Evolutionary conservation across 2,113 vertebrate species (phyloP).

Genomic region (Ceyx cyanopectus): DNA sequence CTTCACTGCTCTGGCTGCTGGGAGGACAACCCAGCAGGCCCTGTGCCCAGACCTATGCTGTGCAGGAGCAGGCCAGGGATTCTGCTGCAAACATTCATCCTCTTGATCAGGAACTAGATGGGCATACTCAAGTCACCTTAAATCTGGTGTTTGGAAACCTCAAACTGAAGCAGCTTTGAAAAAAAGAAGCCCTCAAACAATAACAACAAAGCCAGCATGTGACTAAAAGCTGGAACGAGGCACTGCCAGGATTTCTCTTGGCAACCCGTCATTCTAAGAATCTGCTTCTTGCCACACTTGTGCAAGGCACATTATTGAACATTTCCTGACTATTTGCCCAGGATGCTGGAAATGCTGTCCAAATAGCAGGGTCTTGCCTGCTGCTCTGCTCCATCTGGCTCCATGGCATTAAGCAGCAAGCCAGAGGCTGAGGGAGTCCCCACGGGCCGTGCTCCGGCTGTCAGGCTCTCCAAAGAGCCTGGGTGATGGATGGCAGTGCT

Average conservation of each 20-base stretch:
- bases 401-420: slow-evolving; percentile 52
- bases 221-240: slow-evolving; percentile 22
- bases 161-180: background rate
- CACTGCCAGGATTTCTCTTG: slow-evolving; percentile 58
- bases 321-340: slow-evolving; percentile 74
- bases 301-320: slow-evolving; percentile 73
- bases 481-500: slow-evolving; percentile 70
- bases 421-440: slow-evolving; percentile 55
- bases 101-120: background rate
- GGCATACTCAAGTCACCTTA: background rate
- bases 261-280: background rate
- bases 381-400: slow-evolving; percentile 65
- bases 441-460: slow-evolving; percentile 52
- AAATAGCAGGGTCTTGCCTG: slow-evolving; percentile 58
- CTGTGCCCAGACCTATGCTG: background rate
- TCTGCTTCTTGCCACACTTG: slow-evolving; percentile 65
- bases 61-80: rapidly evolving
- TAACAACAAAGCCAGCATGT: slow-evolving; percentile 56
- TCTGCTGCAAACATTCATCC: background rate
- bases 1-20: background rate
- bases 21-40: background rate
- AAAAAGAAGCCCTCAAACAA: slow-evolving; percentile 41
- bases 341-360: slow-evolving; percentile 69
- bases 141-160: slow-evolving; percentile 3
- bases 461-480: slow-evolving; percentile 54